These are phyloP conservation scores for Xyliphius kryptos DNA, from an alignment of 2,113 vertebrate genomes.

Conservation along the genomic window DNA sequence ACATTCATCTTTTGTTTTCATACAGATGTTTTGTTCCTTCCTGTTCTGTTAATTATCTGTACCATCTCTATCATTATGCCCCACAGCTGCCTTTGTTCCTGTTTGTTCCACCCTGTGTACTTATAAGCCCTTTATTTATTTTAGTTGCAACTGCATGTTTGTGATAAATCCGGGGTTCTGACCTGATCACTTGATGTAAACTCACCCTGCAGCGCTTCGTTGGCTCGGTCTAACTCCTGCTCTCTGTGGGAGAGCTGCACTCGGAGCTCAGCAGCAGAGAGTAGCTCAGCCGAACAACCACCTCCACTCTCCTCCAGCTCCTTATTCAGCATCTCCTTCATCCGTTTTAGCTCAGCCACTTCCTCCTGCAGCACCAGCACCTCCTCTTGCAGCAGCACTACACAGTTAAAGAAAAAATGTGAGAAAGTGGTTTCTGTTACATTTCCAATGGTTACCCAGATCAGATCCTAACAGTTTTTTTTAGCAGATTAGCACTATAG, in stretches of 20 bases:
- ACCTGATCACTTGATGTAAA: neutral
- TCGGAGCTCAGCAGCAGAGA: conserved; percentile 88
- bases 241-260: conserved; percentile 95
- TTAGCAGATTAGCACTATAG: no score
- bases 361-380: conserved; percentile 66
- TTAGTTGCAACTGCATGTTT: no score
- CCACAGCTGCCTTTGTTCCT: no score
- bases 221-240: conserved; percentile 89
- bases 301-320: conserved; percentile 93
- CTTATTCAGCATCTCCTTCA: conserved; percentile 95
- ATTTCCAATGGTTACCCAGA: no score
- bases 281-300: conserved; percentile 79
- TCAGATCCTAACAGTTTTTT: no score
- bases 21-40: no score
- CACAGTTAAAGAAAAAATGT: conserved; percentile 8
- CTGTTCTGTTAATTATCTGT: no score
- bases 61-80: no score
- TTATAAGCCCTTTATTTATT: no score
- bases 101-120: no score
- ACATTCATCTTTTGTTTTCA: no score
- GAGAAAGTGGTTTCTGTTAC: neutral
- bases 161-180: no score
- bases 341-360: conserved; percentile 93
- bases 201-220: conserved; percentile 92
- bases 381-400: conserved; percentile 90